These are phyloP conservation scores for Theristicus caerulescens DNA, from an alignment of 2,113 vertebrate species.

Conservation along the genomic window DNA sequence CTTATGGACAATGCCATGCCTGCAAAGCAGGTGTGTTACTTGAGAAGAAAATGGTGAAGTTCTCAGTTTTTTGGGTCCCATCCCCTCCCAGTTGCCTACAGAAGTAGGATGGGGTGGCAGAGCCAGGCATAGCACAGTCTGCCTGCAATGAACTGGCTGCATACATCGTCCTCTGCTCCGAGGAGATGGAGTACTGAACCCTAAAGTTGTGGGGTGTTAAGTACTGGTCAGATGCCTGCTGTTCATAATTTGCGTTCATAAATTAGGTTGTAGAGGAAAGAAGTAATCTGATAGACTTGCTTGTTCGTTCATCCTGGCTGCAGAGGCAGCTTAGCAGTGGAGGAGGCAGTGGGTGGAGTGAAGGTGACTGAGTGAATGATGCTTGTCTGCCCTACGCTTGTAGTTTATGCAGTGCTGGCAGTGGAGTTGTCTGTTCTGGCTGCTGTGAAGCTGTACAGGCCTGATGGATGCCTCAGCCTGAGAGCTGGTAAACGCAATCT, in stretches of 20 bases:
- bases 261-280: not conserved
- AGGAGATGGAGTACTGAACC: not conserved
- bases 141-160: not conserved
- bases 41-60: not conserved
- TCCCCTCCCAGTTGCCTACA: not conserved
- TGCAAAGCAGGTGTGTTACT: not conserved
- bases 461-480: not conserved
- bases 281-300: not conserved
- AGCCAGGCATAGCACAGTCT: not conserved
- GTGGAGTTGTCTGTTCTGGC: not conserved
- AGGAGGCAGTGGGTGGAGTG: not conserved
- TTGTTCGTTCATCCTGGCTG: not conserved
- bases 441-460: not conserved
- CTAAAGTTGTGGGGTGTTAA: not conserved
- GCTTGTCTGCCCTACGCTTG: accelerated
- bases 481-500: not conserved
- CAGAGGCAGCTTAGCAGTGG: not conserved
- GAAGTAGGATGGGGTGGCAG: not conserved
- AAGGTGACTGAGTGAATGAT: not conserved
- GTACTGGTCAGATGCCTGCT: not conserved
- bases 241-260: not conserved
- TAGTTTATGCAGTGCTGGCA: not conserved
- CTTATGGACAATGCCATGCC: not conserved
- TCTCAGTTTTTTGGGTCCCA: not conserved
- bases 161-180: accelerated